A percentile compares a stretch with the other conserved stretches of the same genome.
These are phyloP conservation scores for Fabriciana adippe DNA, from an alignment of 2,888 invertebrate species.

Conservation along the genomic window DNA sequence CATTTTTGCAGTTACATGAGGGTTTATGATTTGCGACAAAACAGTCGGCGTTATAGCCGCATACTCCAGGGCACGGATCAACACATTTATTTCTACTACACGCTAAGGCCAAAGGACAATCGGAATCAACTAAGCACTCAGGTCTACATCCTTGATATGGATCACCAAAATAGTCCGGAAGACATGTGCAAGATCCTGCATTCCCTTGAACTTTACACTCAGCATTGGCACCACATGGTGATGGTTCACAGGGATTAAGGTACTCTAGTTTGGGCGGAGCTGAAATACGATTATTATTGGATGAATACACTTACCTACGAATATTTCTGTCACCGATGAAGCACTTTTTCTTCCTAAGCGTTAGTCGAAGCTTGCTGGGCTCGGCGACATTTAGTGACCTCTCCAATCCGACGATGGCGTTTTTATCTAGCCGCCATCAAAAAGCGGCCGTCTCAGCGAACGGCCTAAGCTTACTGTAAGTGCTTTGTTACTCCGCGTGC, in stretches of 20 bases:
- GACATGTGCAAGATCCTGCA: constrained; percentile 88
- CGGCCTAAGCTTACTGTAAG: constrained; percentile 82
- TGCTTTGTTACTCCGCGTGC: constrained; percentile 82
- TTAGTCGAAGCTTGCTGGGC: constrained; percentile 80
- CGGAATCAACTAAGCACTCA: constrained; percentile 85
- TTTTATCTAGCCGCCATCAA: constrained; percentile 74
- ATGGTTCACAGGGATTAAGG: constrained; percentile 83
- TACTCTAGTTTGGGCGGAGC: constrained; percentile 71
- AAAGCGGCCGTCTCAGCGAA: constrained; percentile 73
- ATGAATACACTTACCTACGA: constrained; percentile 70
- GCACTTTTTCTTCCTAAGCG: constrained; percentile 79
- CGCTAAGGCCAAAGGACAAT: constrained; percentile 84
- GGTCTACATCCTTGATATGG: constrained; percentile 89
- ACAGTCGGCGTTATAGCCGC: constrained; percentile 86
- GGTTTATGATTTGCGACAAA: constrained; percentile 86
- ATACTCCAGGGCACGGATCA: constrained; percentile 87
- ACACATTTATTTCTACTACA: constrained; percentile 86
- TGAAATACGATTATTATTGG: constrained; percentile 68
- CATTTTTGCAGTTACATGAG: constrained; percentile 82
- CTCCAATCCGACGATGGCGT: constrained; percentile 67
- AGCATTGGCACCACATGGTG: constrained; percentile 88
- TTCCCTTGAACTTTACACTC: constrained; percentile 87
- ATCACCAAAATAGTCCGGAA: constrained; percentile 88
- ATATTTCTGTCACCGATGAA: constrained; percentile 70
- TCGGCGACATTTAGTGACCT: constrained; percentile 77